Conservation (phyloP, 2,888 invertebrate genomes). For the Watsonalla cultraria region DNA sequence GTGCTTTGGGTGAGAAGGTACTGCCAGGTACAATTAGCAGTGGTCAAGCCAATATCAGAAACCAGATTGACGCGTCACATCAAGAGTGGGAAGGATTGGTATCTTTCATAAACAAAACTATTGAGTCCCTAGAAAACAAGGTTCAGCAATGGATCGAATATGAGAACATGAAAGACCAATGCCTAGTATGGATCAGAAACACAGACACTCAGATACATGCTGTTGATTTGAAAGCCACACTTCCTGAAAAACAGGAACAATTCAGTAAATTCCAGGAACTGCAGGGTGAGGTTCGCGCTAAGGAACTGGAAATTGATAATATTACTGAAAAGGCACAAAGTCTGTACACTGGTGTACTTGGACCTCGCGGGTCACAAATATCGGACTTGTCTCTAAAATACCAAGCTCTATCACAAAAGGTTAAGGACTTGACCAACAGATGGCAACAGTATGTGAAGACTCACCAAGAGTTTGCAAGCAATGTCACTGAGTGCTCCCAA, state of each 20-base stretch:
- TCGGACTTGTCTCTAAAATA: conserved; percentile 95
- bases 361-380: conserved; percentile 88
- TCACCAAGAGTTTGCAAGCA: conserved; percentile 92
- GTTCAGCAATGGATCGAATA: conserved; percentile 95
- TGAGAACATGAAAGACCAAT: conserved; percentile 90
- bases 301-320: conserved; percentile 94
- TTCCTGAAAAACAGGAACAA: conserved; percentile 90
- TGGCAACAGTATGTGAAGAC: conserved; percentile 95
- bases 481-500: conserved; percentile 86
- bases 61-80: conserved; percentile 91
- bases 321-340: conserved; percentile 95
- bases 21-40: conserved; percentile 90
- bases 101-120: conserved; percentile 86
- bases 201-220: conserved; percentile 93
- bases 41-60: conserved; percentile 91
- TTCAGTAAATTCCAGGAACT: conserved; percentile 87
- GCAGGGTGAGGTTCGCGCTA: conserved; percentile 93
- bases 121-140: conserved; percentile 88
- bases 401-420: conserved; percentile 92
- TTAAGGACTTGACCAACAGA: conserved; percentile 92
- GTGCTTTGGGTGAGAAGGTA: conserved; percentile 92
- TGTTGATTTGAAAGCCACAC: conserved; percentile 89
- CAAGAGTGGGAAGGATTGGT: conserved; percentile 93
- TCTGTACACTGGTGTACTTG: conserved; percentile 85
- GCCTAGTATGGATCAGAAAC: conserved; percentile 91